Percentiles rank a stretch among this genome's conserved stretches.
Conservation (phyloP, 2,113 vertebrate genomes). For the Aldabrachelys gigantea region DNA sequence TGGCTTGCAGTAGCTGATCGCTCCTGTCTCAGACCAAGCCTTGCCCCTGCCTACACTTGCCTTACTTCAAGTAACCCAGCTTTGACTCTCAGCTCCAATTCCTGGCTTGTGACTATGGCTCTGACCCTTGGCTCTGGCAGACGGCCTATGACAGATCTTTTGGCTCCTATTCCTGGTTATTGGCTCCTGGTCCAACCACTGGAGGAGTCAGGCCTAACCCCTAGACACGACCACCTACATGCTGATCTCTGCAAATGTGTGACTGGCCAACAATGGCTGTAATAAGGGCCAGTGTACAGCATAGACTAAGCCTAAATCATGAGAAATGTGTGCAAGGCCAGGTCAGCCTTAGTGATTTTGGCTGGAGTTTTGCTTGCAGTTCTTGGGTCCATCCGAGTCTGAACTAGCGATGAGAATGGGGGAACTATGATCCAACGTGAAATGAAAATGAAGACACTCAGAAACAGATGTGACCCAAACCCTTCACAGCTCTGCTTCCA, state of each 20-base stretch:
- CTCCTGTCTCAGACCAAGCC: not conserved
- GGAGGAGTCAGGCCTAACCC: too few species aligned
- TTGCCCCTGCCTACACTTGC: too few species aligned
- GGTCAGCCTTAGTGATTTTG: not conserved
- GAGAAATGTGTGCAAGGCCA: not conserved
- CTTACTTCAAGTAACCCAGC: too few species aligned
- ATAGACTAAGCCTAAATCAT: not conserved
- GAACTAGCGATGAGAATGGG: not conserved
- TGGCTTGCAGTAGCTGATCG: not conserved
- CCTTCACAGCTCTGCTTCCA: rapidly evolving
- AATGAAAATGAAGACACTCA: not conserved
- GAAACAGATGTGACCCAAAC: not conserved
- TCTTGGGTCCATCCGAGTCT: not conserved
- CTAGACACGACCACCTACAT: too few species aligned
- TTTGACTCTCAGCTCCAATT: too few species aligned
- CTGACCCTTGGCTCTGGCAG: too few species aligned
- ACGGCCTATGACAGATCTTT: too few species aligned
- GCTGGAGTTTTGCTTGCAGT: not conserved
- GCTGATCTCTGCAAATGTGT: too few species aligned
- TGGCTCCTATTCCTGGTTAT: too few species aligned
- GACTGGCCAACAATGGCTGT: not conserved
- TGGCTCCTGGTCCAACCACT: too few species aligned
- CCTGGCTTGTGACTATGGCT: too few species aligned
- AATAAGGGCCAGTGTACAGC: not conserved
- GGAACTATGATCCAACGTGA: not conserved